Base-by-base conservation (phyloP, 2,888 invertebrate genomes). In the Troides aeacus region DNA sequence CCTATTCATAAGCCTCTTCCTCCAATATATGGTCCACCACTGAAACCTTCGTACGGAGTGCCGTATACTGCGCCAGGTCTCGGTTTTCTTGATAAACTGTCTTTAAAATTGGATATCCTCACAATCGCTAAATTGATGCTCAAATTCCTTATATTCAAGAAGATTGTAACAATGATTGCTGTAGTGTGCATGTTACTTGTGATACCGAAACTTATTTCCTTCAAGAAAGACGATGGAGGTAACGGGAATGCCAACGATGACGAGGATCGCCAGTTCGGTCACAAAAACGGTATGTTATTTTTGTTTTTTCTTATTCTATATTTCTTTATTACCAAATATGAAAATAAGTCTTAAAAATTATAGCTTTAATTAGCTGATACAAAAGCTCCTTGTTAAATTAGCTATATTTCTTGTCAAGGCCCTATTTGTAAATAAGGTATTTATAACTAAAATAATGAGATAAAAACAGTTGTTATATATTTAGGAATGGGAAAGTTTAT, bases 121-220 rank as follows among this genome's bases (percentile, higher is more conserved):
- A 96, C 96, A 0, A 84, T 96, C 67, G 96, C 96, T 0, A 97
- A 97, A 86, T 93, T 97, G 70, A 79, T 97, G 69, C 84, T 97
- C 53, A 97, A 97, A 82, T 84, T 97, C 65, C 87, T 97, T 6
- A 95, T 97, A 76, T 96, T 97, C 83, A 97, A 97, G 86, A 95
- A 97, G 86, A 94, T 96, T 66, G 95, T 97, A 70, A 96, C 96
- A 76, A 96, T 97, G 86, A 94, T 97, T 59, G 96, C 95, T 0
- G 92, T 96, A 7, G 94, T 96, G 76, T 96, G 95, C 80, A 91
- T 97, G 80, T 84, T 97, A 75, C 86, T 97, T 66, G 96, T 97
- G 80, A 94, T 97, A 74, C 97, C 97, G 0, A 95, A 95, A 82
- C 84, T 96, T 30, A 93, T 94, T 70, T 84, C 85, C 60, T 90